Evolutionary conservation across 2,113 vertebrate genomes (phyloP).

Genomic region (Hyperoodon ampullatus): DNA sequence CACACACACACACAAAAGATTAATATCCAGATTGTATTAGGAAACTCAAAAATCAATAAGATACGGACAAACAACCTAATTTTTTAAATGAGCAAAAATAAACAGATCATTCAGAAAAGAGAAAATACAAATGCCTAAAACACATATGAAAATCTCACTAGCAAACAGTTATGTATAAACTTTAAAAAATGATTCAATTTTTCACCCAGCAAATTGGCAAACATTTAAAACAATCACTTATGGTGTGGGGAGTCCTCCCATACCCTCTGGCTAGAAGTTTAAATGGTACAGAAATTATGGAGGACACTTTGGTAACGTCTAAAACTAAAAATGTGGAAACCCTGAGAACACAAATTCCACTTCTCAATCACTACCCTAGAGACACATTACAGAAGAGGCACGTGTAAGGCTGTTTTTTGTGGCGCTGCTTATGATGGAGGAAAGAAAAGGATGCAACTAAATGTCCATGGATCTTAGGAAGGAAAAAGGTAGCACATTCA

Average conservation of each 20-base stretch:
- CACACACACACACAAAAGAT: neutral
- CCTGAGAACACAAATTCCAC: neutral
- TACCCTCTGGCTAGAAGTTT: neutral
- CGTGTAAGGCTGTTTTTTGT: neutral
- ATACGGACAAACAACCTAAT: neutral
- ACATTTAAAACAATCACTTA: slow-evolving; percentile 39
- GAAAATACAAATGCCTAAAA: slow-evolving; percentile 6
- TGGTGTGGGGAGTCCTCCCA: neutral
- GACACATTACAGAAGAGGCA: neutral
- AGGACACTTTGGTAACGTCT: neutral
- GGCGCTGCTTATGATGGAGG: neutral
- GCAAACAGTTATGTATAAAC: slow-evolving; percentile 46
- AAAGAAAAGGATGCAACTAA: neutral
- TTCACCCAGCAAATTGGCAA: slow-evolving; percentile 43
- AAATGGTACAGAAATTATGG: neutral
- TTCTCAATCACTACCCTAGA: neutral
- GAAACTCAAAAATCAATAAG: slow-evolving; percentile 23
- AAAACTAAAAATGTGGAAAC: neutral
- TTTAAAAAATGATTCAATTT: slow-evolving; percentile 45
- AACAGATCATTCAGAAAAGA: slow-evolving; percentile 41
- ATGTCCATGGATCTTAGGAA: neutral
- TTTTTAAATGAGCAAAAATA: slow-evolving; percentile 47
- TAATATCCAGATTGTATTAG: slow-evolving; percentile 1
- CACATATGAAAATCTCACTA: slow-evolving; percentile 48
- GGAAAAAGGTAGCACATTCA: neutral